phyloP scores from a whole-genome alignment of 2,113 vertebrate genomes.

The Strix aluco region DNA sequence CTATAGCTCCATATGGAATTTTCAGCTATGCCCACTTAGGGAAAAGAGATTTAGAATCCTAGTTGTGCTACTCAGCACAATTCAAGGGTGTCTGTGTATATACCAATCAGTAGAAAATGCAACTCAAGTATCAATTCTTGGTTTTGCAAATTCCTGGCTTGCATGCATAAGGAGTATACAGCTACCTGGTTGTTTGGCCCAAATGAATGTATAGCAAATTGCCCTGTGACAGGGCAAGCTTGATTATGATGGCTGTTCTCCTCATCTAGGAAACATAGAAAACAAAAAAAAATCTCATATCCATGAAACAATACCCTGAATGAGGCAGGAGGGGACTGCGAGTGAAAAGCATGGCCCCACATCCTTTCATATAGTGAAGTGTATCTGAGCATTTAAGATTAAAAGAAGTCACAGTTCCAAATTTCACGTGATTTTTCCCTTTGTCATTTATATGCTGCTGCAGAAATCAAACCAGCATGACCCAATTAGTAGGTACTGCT shows the following conservation, averaged over 20 bases:
- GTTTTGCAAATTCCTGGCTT: neutral
- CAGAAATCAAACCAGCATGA: neutral
- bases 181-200: neutral
- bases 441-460: neutral
- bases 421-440: neutral
- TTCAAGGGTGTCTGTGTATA: accelerated
- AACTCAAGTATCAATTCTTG: neutral
- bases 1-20: neutral
- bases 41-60: neutral
- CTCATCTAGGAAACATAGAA: neutral
- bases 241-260: neutral
- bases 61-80: neutral
- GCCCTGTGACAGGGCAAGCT: neutral
- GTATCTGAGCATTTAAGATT: neutral
- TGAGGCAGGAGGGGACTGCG: neutral
- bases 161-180: neutral
- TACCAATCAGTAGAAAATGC: neutral
- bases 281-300: neutral
- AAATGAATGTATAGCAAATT: neutral
- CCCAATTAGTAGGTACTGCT: neutral
- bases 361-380: neutral
- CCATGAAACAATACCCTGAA: neutral
- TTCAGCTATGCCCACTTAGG: neutral
- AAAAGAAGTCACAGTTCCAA: neutral
- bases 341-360: neutral